Percentiles rank a stretch among this genome's conserved stretches.
phyloP scores from a whole-genome alignment of 2,888 invertebrate genomes.

The Neocrepidodera transversa region DNA sequence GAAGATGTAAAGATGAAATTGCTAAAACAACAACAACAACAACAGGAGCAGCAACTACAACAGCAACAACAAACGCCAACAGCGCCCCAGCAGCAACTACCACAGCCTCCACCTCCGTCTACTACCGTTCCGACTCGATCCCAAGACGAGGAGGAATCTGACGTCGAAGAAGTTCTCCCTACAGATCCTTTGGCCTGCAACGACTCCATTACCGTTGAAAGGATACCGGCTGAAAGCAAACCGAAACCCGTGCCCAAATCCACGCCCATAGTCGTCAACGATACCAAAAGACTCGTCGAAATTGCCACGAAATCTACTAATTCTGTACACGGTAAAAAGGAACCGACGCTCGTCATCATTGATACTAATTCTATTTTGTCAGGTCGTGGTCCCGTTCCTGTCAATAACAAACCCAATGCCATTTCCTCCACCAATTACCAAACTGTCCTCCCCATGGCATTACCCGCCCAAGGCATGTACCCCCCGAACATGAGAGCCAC shows the following conservation, averaged over 20 bases:
- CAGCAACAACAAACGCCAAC: conserved; percentile 42
- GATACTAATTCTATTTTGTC: conserved; percentile 77
- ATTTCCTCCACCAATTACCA: conserved; percentile 55
- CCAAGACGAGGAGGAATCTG: conserved; percentile 61
- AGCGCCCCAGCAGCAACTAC: background rate
- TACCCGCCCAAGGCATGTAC: conserved; percentile 71
- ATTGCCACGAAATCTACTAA: conserved; percentile 69
- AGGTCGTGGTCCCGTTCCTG: conserved; percentile 67
- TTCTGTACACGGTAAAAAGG: conserved; percentile 65
- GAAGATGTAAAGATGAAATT: background rate
- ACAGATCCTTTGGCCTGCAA: conserved; percentile 65
- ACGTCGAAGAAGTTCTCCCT: conserved; percentile 69
- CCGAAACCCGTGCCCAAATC: conserved; percentile 22
- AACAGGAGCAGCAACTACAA: no score
- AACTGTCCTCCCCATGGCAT: conserved; percentile 61
- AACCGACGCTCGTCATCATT: conserved; percentile 79
- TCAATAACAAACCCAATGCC: conserved; percentile 50
- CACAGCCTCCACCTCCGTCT: background rate
- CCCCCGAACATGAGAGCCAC: conserved; percentile 68
- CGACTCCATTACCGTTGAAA: conserved; percentile 40
- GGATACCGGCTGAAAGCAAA: conserved; percentile 31
- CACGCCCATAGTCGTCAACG: conserved; percentile 68
- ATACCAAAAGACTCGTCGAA: conserved; percentile 74
- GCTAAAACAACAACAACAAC: no score
- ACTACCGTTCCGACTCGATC: conserved; percentile 16